Base-by-base conservation (phyloP, 2,888 invertebrate species). In the Clostera curtula region DNA sequence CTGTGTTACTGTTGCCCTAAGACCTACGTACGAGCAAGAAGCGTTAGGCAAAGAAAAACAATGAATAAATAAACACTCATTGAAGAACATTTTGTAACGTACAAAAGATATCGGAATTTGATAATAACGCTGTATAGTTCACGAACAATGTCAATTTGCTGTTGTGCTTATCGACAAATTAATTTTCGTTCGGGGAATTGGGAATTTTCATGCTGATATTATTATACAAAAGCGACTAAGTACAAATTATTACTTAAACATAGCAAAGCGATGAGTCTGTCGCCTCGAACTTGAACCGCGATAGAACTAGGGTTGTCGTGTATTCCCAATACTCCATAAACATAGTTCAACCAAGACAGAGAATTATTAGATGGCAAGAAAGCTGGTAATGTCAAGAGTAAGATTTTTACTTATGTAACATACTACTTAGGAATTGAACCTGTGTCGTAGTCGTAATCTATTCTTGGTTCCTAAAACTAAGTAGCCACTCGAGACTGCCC, bases 291-390 rank as follows among this genome's bases (percentile, higher is more conserved):
- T 6, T 19, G 25, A 24, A 22, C 24, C 24, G 23, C 22, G 23
- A 30, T 24, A 11, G 12, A 23, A 22, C 14, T 21, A 40, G 47
- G 49, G 43, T 45, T 49, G 45, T 35, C 31, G 28, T 27, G 29
- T 26, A 17, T 29, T 35, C 31, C 34, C 27, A 43, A 37, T 31
- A 45, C 40, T 44, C n/a, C n/a, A n/a, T n/a, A n/a, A n/a, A n/a
- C n/a, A n/a, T n/a, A n/a, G n/a, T n/a, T n/a, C n/a, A n/a, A n/a
- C n/a, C n/a, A n/a, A n/a, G n/a, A n/a, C n/a, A n/a, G n/a, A n/a
- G n/a, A n/a, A n/a, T n/a, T n/a, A n/a, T n/a, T n/a, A n/a, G n/a
- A n/a, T n/a, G n/a, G n/a, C n/a, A n/a, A n/a, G n/a, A n/a, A n/a
- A n/a, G n/a, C n/a, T n/a, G n/a, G n/a, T n/a, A n/a, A n/a, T n/a